Conservation (phyloP, 92 coral and sea anemone genomes). For the Zoanthus sociatus region DNA sequence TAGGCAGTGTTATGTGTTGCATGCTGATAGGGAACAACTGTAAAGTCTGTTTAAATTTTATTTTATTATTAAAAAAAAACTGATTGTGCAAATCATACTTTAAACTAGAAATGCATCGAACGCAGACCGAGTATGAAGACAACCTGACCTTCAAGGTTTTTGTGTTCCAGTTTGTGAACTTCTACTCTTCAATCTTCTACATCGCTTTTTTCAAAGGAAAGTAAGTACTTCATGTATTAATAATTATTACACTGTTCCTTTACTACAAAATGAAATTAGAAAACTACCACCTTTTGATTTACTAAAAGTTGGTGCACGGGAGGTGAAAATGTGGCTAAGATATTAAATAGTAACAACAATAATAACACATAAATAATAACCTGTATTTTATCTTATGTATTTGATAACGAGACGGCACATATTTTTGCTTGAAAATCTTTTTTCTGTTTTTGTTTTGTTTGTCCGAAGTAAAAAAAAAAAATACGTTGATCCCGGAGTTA, state of each 20-base stretch:
- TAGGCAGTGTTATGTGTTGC: neutral
- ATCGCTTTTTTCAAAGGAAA: constrained; percentile 99
- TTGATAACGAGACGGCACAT: no score
- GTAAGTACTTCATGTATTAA: constrained; percentile 61
- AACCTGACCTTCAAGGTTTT: constrained; percentile 96
- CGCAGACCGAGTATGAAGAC: constrained; percentile 98
- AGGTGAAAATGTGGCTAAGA: no score
- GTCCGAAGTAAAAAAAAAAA: no score
- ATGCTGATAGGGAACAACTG: no score
- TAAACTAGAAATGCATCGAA: constrained; percentile 91
- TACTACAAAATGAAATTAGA: neutral
- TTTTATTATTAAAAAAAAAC: neutral
- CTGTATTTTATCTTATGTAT: no score
- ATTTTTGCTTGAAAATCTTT: no score
- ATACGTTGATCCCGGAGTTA: no score
- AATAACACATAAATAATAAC: no score
- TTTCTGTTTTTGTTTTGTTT: no score
- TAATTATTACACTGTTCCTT: neutral
- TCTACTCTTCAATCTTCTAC: constrained; percentile 98
- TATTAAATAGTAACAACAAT: no score
- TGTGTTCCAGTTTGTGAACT: constrained; percentile 96
- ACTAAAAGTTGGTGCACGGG: no score
- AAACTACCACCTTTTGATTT: no score
- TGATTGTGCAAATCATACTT: neutral
- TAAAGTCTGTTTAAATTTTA: neutral